Evolutionary conservation across 2,888 invertebrate species (phyloP), one percentile per base, ranked within the genome.

Genomic region (Eristalis intricaria): DNA sequence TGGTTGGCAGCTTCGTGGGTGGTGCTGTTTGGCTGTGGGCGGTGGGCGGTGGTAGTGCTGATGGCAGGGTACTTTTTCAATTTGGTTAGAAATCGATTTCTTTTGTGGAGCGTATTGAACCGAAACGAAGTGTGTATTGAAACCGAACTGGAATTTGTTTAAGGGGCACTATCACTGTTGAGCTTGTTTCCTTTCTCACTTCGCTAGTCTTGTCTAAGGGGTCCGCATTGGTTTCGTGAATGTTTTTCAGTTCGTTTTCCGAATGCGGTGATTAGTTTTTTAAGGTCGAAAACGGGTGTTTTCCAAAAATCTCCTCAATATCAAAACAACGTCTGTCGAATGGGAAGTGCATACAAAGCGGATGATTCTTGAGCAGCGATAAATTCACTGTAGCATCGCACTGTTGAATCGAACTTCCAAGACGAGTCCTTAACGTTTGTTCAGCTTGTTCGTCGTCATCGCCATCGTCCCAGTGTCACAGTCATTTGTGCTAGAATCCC

Each of bases 31-130:
- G 40, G 13, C 43, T n/a, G n/a, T n/a, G n/a, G 7, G 43, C 4
- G 13, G 43, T 15, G 13, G 43, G 15, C n/a, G 43, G n/a, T 43
- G 43, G 43, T 7, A 32, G 43, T 43, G 4, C 4, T n/a, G 43
- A n/a, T 56, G 32, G 69, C 22, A 32, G 63, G 70, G 65, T 76
- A 78, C 69, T 81, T 69, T 73, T 86, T 70, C 85, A 82, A 82
- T 86, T 86, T 78, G 77, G 70, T 70, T 78, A 60, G 74, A 69
- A 81, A 86, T 86, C 82, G 85, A 86, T 78, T 81, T 86, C 73
- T 77, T 80, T 86, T 85, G 77, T 82, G 70, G 64, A 70, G 82
- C 69, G 69, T 82, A 82, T 86, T 82, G 74, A 82, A 86, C 85
- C 64, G 82, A 70, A 82, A 74, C 82, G 70, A 69, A 77, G 81